Base-by-base conservation (phyloP, 2,888 invertebrate genomes). In the Rhagium mordax region DNA sequence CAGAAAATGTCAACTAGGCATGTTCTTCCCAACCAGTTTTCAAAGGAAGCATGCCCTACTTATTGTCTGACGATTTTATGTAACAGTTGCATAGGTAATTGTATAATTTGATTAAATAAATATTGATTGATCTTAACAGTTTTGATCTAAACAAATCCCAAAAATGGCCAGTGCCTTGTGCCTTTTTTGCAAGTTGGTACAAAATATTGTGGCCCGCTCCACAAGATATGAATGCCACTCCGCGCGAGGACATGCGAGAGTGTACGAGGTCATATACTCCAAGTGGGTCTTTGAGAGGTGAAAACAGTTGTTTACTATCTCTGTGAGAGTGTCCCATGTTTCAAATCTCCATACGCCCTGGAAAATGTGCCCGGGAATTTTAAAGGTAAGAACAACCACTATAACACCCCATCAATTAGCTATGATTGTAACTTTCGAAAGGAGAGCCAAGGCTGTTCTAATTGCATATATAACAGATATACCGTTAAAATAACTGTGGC, bases 231-330 rank as follows among this genome's bases (percentile, higher is more conserved):
- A 82, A 80, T 81, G 81, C 79, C 79, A 79, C 78, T 78, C 75
- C 74, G 70, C 75, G 75, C 86, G 86, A 86, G 84, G 85, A 83
- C 80, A 81, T 82, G 85, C 86, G 87, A 85, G 84, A 83, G 78
- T 77, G 80, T 85, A 84, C 86, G 87, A 86, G 85, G 86, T 86
- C 86, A 85, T 81, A 82, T 84, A 82, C 84, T 82, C 83, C 83
- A 84, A 85, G 85, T 86, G 85, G 85, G 85, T 85, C 83, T 85
- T 83, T 81, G 83, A 85, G 83, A 85, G 84, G 84, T 84, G 83
- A 84, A 84, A 84, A 85, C 85, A 86, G 85, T 85, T 86, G 86
- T 86, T 86, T 85, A 85, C 85, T 84, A 85, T 86, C 84, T 82
- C 83, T 82, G 83, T 80, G 78, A 81, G 83, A 83, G 85, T 79